Base-by-base conservation (phyloP, 92 coral and sea anemone genomes). In the Phenganax subtilis region DNA sequence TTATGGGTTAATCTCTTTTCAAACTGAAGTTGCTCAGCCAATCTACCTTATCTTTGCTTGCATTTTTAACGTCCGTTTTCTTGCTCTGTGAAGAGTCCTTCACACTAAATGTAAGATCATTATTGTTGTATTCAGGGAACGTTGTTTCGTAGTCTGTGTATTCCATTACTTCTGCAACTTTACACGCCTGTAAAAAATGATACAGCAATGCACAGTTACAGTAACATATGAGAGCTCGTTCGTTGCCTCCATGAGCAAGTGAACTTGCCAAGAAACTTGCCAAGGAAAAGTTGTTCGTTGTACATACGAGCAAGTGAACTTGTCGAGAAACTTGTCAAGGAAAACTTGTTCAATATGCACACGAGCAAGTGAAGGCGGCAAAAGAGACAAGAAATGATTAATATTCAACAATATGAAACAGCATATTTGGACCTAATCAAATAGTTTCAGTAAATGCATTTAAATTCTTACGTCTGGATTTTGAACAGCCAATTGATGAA, bases 401-500 rank as follows among this genome's bases (percentile, higher is more conserved):
- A 37, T 37, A 37, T 5, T 37, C 3, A 37, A 37, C 47, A 37
- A 37, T 37, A 1, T 37, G 25, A 61, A 17, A 8, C 1, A 61
- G 20, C n/a, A 61, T 14, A 61, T 28, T 7, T 6, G 0, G 67
- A 17, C 5, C 7, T 7, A 14, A 61, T 7, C 67, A 61, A 37
- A 15, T 12, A 28, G 27, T 61, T 61, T 14, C 25, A 28, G 29
- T 20, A 28, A n/a, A 75, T 3, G 30, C 53, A 2, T 31, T 31
- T 15, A 14, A 15, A 47, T 73, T 59, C 94, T 75, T 87, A 92
- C 97, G 71, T 83, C 88, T 16, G 98, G 97, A 69, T 90, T 94
- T 74, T 87, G 82, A 67, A 86, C 90, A 58, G 98, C 98, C 80
- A 94, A 77, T 64, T 90, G 97, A 64, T 88, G 83, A 52, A 94